These are phyloP conservation scores for Phrixothrix hirtus DNA, from an alignment of 2,888 invertebrate genomes.

Conservation along the genomic window DNA sequence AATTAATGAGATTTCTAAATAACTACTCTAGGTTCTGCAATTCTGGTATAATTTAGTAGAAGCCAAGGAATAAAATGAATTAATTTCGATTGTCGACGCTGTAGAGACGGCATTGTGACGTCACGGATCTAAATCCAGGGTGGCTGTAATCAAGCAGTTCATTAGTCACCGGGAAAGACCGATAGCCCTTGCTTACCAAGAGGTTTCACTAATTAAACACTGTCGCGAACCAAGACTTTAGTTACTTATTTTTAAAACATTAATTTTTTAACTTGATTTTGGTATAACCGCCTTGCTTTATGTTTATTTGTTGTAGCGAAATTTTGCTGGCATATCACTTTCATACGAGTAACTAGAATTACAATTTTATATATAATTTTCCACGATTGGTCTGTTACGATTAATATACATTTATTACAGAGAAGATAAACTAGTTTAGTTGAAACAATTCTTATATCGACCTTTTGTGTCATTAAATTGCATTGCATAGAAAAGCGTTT, in stretches of 20 bases:
- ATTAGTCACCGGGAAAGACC: slow-evolving; percentile 57
- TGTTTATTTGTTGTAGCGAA: no score
- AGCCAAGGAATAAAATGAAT: slow-evolving; percentile 49
- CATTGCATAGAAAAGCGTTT: no score
- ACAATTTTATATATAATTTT: no score
- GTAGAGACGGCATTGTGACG: slow-evolving; percentile 30
- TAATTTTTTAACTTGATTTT: no score
- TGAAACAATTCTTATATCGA: no score
- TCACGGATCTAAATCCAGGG: slow-evolving; percentile 29
- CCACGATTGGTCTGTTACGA: no score
- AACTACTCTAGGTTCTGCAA: slow-evolving; percentile 18
- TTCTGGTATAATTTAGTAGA: slow-evolving; percentile 29
- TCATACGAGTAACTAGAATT: no score
- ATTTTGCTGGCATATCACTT: no score
- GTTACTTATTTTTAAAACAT: not conserved
- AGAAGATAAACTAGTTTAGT: no score
- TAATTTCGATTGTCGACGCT: slow-evolving; percentile 53
- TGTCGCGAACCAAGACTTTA: slow-evolving; percentile 39
- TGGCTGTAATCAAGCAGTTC: slow-evolving; percentile 55
- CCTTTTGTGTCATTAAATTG: no score
- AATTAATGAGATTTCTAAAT: slow-evolving; percentile 23
- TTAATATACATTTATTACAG: no score
- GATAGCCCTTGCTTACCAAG: slow-evolving; percentile 52
- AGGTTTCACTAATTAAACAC: slow-evolving; percentile 55
- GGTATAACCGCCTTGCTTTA: no score